Evolutionary conservation across 2,888 invertebrate species (phyloP).

Genomic region (Amiota communis): DNA sequence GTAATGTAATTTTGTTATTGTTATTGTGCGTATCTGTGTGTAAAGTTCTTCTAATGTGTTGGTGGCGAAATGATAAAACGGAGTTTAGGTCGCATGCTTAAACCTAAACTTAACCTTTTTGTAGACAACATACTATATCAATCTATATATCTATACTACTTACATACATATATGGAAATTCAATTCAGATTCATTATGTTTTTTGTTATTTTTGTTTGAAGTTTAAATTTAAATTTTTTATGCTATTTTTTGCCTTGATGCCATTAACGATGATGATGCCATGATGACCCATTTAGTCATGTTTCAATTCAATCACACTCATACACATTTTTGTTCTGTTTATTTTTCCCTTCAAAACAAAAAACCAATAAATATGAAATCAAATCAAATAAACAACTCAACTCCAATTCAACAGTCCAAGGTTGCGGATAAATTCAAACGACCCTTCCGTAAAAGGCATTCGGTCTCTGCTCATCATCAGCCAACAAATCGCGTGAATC

Average conservation of each 20-base stretch:
- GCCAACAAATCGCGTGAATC: slow-evolving; percentile 92
- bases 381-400: slow-evolving; percentile 12
- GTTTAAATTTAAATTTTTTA: slow-evolving; percentile 28
- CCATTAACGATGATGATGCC: too few species aligned
- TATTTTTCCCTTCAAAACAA: slow-evolving; percentile 38
- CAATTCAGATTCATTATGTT: slow-evolving; percentile 2
- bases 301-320: not conserved
- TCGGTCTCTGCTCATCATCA: slow-evolving; percentile 87
- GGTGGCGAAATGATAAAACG: too few species aligned
- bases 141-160: too few species aligned
- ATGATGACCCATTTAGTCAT: slow-evolving; percentile 8
- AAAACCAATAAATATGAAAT: not conserved
- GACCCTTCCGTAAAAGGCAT: slow-evolving; percentile 90
- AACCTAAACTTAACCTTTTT: too few species aligned
- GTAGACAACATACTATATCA: too few species aligned
- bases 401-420: slow-evolving; percentile 77
- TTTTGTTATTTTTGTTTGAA: slow-evolving; percentile 23
- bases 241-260: too few species aligned
- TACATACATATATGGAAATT: not conserved
- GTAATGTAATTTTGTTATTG: too few species aligned
- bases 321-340: slow-evolving; percentile 30
- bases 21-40: too few species aligned
- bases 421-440: slow-evolving; percentile 89
- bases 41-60: too few species aligned
- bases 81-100: too few species aligned